A percentile compares a stretch with the other conserved stretches of the same genome.
Evolutionary conservation across 2,888 invertebrate genomes (phyloP).

Genomic region (Harpalus rufipes): DNA sequence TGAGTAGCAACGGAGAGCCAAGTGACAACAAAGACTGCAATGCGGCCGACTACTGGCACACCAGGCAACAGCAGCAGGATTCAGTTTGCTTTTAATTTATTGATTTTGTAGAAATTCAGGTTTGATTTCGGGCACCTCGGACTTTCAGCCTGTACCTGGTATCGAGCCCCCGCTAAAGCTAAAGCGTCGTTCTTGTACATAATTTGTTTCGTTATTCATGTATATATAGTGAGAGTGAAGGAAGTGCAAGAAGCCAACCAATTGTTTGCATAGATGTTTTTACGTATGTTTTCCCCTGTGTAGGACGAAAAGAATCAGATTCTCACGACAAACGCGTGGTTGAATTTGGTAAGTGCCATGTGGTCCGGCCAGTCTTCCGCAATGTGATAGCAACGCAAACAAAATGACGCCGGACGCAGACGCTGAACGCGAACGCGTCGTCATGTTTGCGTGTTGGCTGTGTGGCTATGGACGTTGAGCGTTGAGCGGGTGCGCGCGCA

Average conservation of each 20-base stretch:
- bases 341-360: conserved; percentile 95
- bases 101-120: conserved; percentile 39
- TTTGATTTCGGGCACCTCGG: not conserved
- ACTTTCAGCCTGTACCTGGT: too few relatives aligned
- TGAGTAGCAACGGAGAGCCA: not conserved
- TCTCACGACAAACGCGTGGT: conserved; percentile 98
- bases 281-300: conserved; percentile 78
- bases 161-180: too few relatives aligned
- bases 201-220: not conserved
- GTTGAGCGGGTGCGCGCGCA: conserved; percentile 69
- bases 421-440: conserved; percentile 68
- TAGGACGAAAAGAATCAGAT: conserved; percentile 99
- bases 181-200: not conserved
- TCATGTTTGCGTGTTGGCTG: conserved; percentile 76
- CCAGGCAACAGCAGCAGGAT: not conserved
- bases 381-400: conserved; percentile 75
- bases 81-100: conserved; percentile 43
- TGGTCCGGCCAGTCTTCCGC: conserved; percentile 75
- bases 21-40: not conserved
- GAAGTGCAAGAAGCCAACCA: not conserved
- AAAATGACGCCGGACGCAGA: conserved; percentile 70
- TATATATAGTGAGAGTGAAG: not conserved
- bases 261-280: conserved; percentile 73
- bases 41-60: not conserved
- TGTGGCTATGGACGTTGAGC: conserved; percentile 76